A percentile compares a stretch with the other conserved stretches of the same genome.
These are phyloP conservation scores for Mythimna impura DNA, from an alignment of 2,888 invertebrate genomes.

Conservation along the genomic window DNA sequence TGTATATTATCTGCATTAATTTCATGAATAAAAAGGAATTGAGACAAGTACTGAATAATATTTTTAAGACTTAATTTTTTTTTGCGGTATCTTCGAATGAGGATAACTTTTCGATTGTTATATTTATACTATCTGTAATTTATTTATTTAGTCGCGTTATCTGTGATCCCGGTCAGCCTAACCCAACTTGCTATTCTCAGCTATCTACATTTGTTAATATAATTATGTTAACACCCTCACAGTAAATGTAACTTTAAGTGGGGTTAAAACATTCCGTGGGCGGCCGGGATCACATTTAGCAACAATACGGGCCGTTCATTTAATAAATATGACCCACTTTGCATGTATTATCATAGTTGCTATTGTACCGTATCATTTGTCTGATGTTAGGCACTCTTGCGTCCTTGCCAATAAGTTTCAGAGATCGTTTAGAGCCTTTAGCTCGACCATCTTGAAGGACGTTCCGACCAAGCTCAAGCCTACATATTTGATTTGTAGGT, in stretches of 20 bases:
- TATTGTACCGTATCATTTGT: slow-evolving; percentile 25
- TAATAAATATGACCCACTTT: slow-evolving; percentile 40
- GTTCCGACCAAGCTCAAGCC: background rate
- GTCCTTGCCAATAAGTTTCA: background rate
- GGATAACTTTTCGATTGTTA: background rate
- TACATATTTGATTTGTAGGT: background rate
- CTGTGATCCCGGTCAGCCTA: background rate
- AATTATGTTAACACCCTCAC: slow-evolving; percentile 44
- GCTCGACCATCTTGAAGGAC: background rate
- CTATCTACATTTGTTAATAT: slow-evolving; percentile 29
- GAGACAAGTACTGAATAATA: slow-evolving; percentile 20
- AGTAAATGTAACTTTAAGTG: slow-evolving; percentile 48
- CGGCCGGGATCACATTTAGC: slow-evolving; percentile 31
- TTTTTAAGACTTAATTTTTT: slow-evolving; percentile 7
- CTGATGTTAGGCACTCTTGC: background rate
- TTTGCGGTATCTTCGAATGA: background rate
- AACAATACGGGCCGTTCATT: slow-evolving; percentile 33
- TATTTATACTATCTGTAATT: background rate
- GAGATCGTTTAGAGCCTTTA: background rate
- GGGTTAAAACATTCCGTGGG: slow-evolving; percentile 41
- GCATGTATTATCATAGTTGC: slow-evolving; percentile 22
- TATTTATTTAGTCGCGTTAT: slow-evolving; percentile 6
- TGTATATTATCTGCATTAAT: slow-evolving; percentile 68
- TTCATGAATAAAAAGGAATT: slow-evolving; percentile 62
- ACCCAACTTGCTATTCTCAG: slow-evolving; percentile 1